These are phyloP conservation scores for Siphamia tubifer DNA, from an alignment of 2,113 vertebrate genomes.

Conservation along the genomic window DNA sequence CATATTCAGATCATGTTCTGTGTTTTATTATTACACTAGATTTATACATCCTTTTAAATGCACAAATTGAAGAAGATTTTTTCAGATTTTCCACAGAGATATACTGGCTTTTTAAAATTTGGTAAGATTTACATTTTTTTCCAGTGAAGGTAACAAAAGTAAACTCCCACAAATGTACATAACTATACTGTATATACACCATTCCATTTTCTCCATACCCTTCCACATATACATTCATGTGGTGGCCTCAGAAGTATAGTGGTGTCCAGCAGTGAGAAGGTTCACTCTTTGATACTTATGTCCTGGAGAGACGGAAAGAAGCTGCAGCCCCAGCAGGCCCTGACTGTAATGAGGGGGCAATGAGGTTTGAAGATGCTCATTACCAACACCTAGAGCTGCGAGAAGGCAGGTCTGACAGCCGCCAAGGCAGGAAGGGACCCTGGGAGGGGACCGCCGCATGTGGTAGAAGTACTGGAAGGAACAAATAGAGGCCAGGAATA, in stretches of 20 bases:
- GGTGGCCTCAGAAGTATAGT: slow-evolving; percentile 8
- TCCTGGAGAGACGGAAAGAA: slow-evolving; percentile 39
- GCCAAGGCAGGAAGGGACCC: slow-evolving; percentile 21
- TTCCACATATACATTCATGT: neutral
- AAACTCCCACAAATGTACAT: too few species aligned
- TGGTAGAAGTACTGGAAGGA: slow-evolving; percentile 34
- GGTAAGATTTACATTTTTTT: too few species aligned
- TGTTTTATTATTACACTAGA: too few species aligned
- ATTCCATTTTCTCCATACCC: neutral
- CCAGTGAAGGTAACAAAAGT: too few species aligned
- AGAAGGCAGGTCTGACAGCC: slow-evolving; percentile 30
- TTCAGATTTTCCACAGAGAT: too few species aligned
- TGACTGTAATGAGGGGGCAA: slow-evolving; percentile 64
- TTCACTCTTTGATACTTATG: slow-evolving; percentile 53
- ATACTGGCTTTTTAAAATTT: too few species aligned
- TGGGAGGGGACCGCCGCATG: slow-evolving; percentile 15
- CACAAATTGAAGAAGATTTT: too few species aligned
- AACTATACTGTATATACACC: neutral
- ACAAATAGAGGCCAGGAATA: slow-evolving; percentile 53
- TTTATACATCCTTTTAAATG: too few species aligned
- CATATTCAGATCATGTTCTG: too few species aligned
- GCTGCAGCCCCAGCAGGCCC: slow-evolving; percentile 40
- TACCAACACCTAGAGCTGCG: slow-evolving; percentile 50
- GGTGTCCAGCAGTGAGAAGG: slow-evolving; percentile 30
- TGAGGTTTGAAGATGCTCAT: slow-evolving; percentile 63